Percentiles rank a stretch among this genome's conserved stretches.
Evolutionary conservation across 53 echinoderm and acorn worm species (phyloP).

Genomic region (Actinopyga echinites): DNA sequence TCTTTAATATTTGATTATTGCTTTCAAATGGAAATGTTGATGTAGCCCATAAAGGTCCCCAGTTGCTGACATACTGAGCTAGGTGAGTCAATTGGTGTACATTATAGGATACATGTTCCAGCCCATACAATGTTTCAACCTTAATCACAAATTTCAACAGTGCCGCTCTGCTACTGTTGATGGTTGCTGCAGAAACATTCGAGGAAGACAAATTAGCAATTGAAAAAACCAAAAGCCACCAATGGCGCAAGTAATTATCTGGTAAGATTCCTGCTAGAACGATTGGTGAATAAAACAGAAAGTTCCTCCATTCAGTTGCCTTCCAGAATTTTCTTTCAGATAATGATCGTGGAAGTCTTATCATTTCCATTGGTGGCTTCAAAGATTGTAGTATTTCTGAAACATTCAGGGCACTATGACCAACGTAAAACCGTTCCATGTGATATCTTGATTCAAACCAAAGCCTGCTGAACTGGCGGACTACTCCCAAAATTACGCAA

Average conservation of each 20-base stretch:
- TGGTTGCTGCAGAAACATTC: neutral
- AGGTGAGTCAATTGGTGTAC: constrained; percentile 47
- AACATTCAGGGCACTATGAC: too few relatives aligned
- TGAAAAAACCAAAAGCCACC: constrained; percentile 23
- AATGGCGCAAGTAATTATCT: neutral
- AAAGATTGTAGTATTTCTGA: too few relatives aligned
- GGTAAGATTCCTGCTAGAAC: too few relatives aligned
- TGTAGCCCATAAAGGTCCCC: too few relatives aligned
- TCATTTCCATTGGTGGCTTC: neutral
- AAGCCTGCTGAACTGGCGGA: constrained; percentile 11
- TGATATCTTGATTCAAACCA: constrained; percentile 22
- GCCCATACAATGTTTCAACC: constrained; percentile 52
- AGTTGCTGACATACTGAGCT: constrained; percentile 50
- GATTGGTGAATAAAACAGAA: too few relatives aligned
- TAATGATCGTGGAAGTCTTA: neutral
- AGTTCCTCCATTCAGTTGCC: too few relatives aligned
- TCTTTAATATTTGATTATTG: constrained; percentile 30
- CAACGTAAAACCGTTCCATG: neutral
- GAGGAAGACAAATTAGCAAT: neutral
- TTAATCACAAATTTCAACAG: constrained; percentile 47
- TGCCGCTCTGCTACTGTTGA: constrained; percentile 25
- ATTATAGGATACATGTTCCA: constrained; percentile 46
- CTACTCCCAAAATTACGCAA: constrained; percentile 34
- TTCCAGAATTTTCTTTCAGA: too few relatives aligned
- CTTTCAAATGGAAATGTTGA: constrained; percentile 61